Conservation (phyloP, 2,797 vertebrate genomes). For the Hydrocynus forskahlii region DNA sequence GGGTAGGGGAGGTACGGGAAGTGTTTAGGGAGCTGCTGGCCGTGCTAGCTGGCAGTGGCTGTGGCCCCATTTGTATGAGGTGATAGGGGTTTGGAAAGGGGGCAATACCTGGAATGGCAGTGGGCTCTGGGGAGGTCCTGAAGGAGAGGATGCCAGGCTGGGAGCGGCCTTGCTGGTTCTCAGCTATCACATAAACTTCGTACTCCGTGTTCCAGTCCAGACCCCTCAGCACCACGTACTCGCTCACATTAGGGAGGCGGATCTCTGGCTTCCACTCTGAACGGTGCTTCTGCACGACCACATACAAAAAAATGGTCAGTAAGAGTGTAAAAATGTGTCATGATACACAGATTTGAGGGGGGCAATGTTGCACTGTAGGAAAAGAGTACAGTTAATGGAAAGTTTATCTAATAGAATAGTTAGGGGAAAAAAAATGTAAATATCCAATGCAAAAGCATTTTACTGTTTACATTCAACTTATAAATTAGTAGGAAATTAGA, state of each 20-base stretch:
- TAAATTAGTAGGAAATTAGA: too few species aligned
- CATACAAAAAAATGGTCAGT: not conserved
- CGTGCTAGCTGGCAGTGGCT: conserved; percentile 60
- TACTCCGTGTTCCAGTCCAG: conserved; percentile 97
- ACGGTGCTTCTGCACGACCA: conserved; percentile 80
- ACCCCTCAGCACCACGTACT: conserved; percentile 84
- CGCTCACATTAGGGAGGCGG: conserved; percentile 82
- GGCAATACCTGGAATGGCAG: conserved; percentile 90
- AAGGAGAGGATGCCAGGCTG: conserved; percentile 81
- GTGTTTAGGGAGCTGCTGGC: conserved; percentile 46
- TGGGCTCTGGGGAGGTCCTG: conserved; percentile 88
- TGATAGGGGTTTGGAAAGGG: conserved; percentile 30
- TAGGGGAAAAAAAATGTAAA: too few species aligned
- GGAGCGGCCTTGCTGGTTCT: conserved; percentile 94
- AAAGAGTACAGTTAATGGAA: too few species aligned
- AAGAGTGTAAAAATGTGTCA: not conserved
- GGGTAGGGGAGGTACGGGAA: not conserved
- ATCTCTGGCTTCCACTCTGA: conserved; percentile 93
- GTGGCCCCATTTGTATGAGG: conserved; percentile 38
- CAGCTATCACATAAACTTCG: conserved; percentile 89
- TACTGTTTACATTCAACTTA: too few species aligned
- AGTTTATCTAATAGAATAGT: too few species aligned
- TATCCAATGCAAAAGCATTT: too few species aligned
- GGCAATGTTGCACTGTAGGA: too few species aligned
- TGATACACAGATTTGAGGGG: not conserved